Conservation (phyloP, 92 coral and sea anemone genomes). For the Paragorgia papillata region DNA sequence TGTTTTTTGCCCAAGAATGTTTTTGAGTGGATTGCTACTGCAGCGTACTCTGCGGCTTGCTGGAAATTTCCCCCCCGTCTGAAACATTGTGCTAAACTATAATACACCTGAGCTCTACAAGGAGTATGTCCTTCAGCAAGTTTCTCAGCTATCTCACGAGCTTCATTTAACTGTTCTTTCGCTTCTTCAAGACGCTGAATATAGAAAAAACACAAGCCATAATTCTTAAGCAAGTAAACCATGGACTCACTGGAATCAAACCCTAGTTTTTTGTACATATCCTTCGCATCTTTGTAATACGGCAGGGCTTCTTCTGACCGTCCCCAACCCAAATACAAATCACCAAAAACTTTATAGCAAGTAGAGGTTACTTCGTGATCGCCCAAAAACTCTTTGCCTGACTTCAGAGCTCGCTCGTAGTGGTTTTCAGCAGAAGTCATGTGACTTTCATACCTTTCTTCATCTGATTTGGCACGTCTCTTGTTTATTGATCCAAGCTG, state of each 20-base stretch:
- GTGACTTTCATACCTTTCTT: background rate
- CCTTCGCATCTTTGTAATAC: background rate
- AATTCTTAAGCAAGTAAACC: slow-evolving; percentile 26
- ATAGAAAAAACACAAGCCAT: background rate
- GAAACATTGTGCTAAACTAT: too few relatives aligned
- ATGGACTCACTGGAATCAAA: background rate
- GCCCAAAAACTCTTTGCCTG: slow-evolving; percentile 10
- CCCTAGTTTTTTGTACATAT: background rate
- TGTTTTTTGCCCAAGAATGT: too few relatives aligned
- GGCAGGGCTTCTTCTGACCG: background rate
- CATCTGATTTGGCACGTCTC: background rate
- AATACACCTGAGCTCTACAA: too few relatives aligned
- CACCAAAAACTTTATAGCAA: slow-evolving; percentile 5
- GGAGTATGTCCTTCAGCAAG: background rate
- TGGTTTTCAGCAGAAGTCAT: background rate
- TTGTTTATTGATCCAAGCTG: background rate
- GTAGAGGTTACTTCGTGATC: slow-evolving; percentile 8
- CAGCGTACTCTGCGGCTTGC: too few relatives aligned
- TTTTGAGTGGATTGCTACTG: too few relatives aligned
- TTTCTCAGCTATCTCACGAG: slow-evolving; percentile 10
- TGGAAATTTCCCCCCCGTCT: too few relatives aligned
- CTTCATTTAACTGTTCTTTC: slow-evolving; percentile 1
- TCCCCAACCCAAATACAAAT: background rate
- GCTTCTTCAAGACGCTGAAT: background rate
- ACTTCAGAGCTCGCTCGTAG: background rate